phyloP scores from a whole-genome alignment of 2,113 vertebrate species.

The Chloebia gouldiae region DNA sequence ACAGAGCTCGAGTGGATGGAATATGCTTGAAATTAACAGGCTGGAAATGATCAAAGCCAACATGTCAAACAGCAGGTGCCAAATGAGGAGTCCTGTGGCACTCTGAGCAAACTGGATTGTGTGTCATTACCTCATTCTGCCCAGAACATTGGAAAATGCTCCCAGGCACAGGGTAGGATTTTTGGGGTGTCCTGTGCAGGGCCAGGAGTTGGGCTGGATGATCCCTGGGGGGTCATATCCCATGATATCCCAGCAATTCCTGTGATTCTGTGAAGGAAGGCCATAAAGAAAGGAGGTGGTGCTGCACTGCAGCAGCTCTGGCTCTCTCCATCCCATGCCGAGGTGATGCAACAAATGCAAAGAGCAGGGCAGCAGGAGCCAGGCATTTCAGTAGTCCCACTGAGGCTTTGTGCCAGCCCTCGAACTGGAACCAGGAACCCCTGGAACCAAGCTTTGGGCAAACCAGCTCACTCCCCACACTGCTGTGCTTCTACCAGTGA shows the following conservation, averaged over 20 bases:
- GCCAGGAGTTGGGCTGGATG: not conserved
- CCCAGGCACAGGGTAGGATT: not conserved
- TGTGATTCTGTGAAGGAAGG: not conserved
- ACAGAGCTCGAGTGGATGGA: not conserved
- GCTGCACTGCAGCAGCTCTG: not conserved
- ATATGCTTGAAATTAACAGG: not conserved
- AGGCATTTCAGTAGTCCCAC: not conserved
- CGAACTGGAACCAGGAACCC: too few relatives aligned
- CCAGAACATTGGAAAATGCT: not conserved
- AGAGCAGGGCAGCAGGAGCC: not conserved
- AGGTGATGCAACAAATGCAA: not conserved
- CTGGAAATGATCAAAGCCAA: slow-evolving; percentile 18
- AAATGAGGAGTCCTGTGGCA: not conserved
- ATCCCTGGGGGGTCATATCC: too few relatives aligned
- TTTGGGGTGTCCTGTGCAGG: not conserved
- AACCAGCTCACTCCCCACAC: not conserved
- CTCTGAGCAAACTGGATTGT: not conserved
- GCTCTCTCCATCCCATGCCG: not conserved
- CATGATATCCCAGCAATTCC: not conserved
- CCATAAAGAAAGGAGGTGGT: not conserved
- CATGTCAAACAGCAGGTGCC: not conserved
- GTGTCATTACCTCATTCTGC: not conserved
- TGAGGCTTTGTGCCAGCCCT: not conserved
- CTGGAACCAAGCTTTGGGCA: not conserved
- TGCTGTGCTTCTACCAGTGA: not conserved